Conservation (phyloP, 2,113 vertebrate species). For the Marmota monax region DNA sequence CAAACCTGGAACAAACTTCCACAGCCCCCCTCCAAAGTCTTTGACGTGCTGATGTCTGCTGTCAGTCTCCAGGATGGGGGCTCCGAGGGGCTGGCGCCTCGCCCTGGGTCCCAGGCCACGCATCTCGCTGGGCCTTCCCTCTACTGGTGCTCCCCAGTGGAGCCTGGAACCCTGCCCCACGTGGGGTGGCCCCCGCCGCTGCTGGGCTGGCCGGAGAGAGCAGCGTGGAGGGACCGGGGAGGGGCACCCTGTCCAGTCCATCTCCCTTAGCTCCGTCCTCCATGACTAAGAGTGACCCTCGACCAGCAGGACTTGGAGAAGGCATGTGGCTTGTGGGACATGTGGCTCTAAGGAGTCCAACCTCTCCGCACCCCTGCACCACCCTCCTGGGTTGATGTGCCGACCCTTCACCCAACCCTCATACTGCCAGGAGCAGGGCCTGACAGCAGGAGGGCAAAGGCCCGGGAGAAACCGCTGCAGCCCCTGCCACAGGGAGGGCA, state of each 20-base stretch:
- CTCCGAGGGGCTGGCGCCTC: background rate
- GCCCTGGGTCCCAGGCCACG: background rate
- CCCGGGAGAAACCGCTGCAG: background rate
- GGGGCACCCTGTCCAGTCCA: too few species aligned
- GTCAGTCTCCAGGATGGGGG: background rate
- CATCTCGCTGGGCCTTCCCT: background rate
- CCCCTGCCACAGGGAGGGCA: too few species aligned
- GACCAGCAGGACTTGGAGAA: background rate
- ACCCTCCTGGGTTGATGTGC: too few species aligned
- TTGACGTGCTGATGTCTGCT: background rate
- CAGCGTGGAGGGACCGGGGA: fast-evolving
- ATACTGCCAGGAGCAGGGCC: background rate
- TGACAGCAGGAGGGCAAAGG: fast-evolving
- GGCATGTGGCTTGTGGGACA: background rate
- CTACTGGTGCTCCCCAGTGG: fast-evolving
- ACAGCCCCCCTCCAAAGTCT: background rate
- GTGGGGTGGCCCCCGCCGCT: fast-evolving
- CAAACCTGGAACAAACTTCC: too few species aligned
- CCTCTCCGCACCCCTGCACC: too few species aligned
- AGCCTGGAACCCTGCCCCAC: too few species aligned
- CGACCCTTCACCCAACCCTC: too few species aligned
- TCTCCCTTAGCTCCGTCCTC: background rate
- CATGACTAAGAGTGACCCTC: background rate
- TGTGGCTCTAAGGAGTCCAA: too few species aligned
- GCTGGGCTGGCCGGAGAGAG: background rate